A percentile compares a stretch with the other conserved stretches of the same genome.
phyloP scores from a whole-genome alignment of 2,888 invertebrate species.

The Emmelina monodactyla region DNA sequence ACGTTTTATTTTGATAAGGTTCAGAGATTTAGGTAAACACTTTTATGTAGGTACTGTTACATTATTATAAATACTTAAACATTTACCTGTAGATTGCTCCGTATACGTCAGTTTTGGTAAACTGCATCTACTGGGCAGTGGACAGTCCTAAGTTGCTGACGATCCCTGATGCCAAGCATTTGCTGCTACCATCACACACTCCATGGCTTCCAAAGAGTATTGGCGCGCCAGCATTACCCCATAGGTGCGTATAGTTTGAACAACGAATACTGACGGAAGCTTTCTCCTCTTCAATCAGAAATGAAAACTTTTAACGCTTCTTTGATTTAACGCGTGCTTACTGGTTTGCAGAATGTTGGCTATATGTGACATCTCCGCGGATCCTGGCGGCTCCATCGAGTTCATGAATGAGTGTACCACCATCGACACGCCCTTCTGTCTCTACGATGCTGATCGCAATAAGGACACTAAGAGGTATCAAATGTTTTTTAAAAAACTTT shows the following conservation, averaged over 20 bases:
- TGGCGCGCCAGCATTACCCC: conserved; percentile 87
- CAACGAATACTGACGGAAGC: neutral
- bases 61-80: too few relatives aligned
- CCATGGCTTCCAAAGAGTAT: conserved; percentile 93
- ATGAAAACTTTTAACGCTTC: neutral
- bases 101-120: conserved; percentile 95
- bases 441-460: conserved; percentile 99
- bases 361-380: conserved; percentile 98
- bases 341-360: conserved; percentile 74
- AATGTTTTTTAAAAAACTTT: too few relatives aligned
- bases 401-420: conserved; percentile 99
- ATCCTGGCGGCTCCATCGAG: conserved; percentile 98
- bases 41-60: neutral
- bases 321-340: neutral
- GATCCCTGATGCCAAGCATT: conserved; percentile 96
- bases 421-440: conserved; percentile 97
- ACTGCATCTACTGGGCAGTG: conserved; percentile 99
- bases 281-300: neutral
- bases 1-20: too few relatives aligned
- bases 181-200: conserved; percentile 86
- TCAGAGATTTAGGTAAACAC: neutral
- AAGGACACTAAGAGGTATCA: conserved; percentile 91
- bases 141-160: conserved; percentile 95
- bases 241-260: conserved; percentile 45
- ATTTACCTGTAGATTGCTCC: conserved; percentile 81